Evolutionary conservation across 37 sponge, comb jelly and placozoan genomes (phyloP), one percentile per base, ranked within the genome.

Genomic region (Crambe crambe): DNA sequence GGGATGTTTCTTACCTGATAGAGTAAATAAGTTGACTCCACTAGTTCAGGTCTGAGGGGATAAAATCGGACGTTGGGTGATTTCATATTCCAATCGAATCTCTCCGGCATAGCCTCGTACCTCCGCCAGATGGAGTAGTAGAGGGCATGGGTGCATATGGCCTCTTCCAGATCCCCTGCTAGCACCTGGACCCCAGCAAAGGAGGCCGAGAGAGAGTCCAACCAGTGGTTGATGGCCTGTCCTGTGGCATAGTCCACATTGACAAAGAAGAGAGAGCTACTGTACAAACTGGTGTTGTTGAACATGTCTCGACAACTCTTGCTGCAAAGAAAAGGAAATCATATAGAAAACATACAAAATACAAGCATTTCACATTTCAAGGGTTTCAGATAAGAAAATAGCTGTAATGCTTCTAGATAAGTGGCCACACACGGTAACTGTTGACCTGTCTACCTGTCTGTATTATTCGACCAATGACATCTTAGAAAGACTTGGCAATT

Each of bases 21-120:
- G 30, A 97, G 85, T 18, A 97, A 58, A 68, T 97, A 97, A 15
- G 98, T 97, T 17, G 98, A 95, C 70, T 97, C 98, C 18, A 87
- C 95, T 37, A 97, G 85, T 70, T 97, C 98, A 20, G 98, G 98
- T 21, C 98, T 73, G 71, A 97, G 91, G 17, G 98, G 98, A 51
- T 95, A 97, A 71, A 97, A 90, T 15, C 78, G 67, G 12, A 95
- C 93, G n/a, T 80, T 82, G 68, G 95, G 89, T 1, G 77, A 18
- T 74, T 87, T 95, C 27, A 61, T 34, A 26, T 86, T 66, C 91
- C 88, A 92, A 76, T 97, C 88, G 66, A 87, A 97, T 36, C 95
- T 76, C 75, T 97, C 98, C n/a, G 98, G 98, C 29, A 97, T 69
- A 25, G 93, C 85, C 59, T 82, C 91, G 38, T 93, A 97, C 54